Evolutionary conservation across 2,888 invertebrate species (phyloP).

Genomic region (Cetonia aurata): DNA sequence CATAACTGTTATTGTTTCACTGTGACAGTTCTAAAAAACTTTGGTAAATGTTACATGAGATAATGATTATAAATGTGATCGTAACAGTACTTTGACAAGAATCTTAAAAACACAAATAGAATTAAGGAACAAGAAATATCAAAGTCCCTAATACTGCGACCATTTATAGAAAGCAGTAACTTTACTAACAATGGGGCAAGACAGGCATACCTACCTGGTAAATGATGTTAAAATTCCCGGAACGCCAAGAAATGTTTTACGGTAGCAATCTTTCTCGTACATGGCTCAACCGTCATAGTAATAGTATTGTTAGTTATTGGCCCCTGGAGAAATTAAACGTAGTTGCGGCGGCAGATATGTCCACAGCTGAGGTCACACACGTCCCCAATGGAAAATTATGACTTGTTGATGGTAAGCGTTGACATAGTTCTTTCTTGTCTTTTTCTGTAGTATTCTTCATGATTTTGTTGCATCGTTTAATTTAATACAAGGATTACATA

Average conservation of each 20-base stretch:
- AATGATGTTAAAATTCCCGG: constrained; percentile 5
- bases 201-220: not conserved
- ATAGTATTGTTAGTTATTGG: constrained; percentile 57
- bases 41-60: too few relatives aligned
- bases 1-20: too few relatives aligned
- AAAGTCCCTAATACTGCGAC: too few relatives aligned
- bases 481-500: not conserved
- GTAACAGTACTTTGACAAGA: too few relatives aligned
- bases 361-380: constrained; percentile 44
- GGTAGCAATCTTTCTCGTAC: constrained; percentile 4
- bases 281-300: constrained; percentile 51
- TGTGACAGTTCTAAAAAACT: too few relatives aligned
- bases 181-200: too few relatives aligned
- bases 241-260: constrained; percentile 1
- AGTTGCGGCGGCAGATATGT: constrained; percentile 52
- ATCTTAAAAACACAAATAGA: too few relatives aligned
- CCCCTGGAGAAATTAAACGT: constrained; percentile 58
- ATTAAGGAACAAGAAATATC: too few relatives aligned
- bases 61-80: too few relatives aligned
- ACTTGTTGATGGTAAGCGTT: constrained; percentile 50
- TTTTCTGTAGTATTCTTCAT: constrained; percentile 19
- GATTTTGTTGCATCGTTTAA: constrained; percentile 2
- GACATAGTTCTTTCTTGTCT: constrained; percentile 45
- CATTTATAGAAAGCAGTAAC: too few relatives aligned
- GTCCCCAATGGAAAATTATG: constrained; percentile 45